Conservation (phyloP, 2,888 invertebrate species). For the Diabrotica balteata region DNA sequence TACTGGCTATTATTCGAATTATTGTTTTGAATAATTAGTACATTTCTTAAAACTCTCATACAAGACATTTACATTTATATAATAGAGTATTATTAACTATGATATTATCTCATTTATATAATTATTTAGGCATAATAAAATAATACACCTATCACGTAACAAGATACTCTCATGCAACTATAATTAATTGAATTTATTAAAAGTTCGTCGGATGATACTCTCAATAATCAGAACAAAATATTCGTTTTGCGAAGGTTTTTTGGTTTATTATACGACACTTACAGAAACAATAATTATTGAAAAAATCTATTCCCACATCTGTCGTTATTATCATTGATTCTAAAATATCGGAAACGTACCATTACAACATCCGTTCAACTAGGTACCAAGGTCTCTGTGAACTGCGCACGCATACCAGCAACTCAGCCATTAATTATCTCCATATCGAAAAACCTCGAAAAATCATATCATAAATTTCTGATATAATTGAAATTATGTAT, state of each 20-base stretch:
- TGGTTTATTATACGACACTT: conserved; percentile 1
- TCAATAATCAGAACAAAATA: neutral
- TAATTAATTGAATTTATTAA: too few species aligned
- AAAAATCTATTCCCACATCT: conserved; percentile 50
- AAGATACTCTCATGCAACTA: too few species aligned
- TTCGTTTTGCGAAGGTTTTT: neutral
- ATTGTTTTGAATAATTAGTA: too few species aligned
- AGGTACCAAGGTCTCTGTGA: conserved; percentile 48
- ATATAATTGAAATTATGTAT: conserved; percentile 19
- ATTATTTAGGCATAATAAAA: too few species aligned
- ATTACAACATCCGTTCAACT: conserved; percentile 55
- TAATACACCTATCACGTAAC: too few species aligned
- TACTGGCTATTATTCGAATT: too few species aligned
- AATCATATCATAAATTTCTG: conserved; percentile 23
- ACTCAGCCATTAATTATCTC: conserved; percentile 30
- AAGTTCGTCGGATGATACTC: too few species aligned
- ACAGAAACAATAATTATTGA: conserved; percentile 23
- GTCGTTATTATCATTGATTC: conserved; percentile 52
- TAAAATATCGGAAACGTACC: conserved; percentile 55
- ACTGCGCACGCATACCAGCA: conserved; percentile 40
- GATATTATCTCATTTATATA: too few species aligned
- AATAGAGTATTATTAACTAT: too few species aligned
- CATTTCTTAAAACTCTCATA: too few species aligned
- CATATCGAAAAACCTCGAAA: conserved; percentile 34
- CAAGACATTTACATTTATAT: too few species aligned